These are phyloP conservation scores for Leptinotarsa lineolata DNA, from an alignment of 1,140 invertebrate species.

Conservation along the genomic window DNA sequence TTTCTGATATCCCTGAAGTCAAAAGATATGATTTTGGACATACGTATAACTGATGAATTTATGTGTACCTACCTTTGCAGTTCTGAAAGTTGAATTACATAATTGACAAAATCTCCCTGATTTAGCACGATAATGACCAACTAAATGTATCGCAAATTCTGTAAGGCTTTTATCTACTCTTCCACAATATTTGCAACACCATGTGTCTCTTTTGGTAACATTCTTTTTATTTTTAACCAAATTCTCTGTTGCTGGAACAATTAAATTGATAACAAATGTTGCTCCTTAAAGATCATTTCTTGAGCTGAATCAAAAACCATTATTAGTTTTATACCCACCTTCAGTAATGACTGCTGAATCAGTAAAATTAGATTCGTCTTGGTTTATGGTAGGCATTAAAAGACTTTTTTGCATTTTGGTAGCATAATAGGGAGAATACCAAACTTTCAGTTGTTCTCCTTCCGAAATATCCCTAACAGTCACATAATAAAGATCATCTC, in stretches of 20 bases:
- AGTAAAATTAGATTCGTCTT: neutral
- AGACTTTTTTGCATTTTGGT: conserved; percentile 55
- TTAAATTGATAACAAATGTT: neutral
- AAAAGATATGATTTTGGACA: neutral
- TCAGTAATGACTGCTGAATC: neutral
- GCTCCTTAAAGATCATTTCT: neutral
- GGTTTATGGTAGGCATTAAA: conserved; percentile 20
- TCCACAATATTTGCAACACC: conserved; percentile 56
- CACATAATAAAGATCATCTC: conserved; percentile 65
- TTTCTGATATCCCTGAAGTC: conserved; percentile 30
- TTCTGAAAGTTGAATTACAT: conserved; percentile 46
- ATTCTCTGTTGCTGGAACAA: conserved; percentile 33
- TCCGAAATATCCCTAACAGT: conserved; percentile 60
- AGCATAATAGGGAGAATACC: conserved; percentile 63
- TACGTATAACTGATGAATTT: no score
- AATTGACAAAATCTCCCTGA: conserved; percentile 45
- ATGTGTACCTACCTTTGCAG: conserved; percentile 40
- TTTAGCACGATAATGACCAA: conserved; percentile 49
- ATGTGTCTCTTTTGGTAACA: conserved; percentile 46
- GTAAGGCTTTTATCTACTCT: conserved; percentile 46
- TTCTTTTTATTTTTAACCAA: conserved; percentile 51
- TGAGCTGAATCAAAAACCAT: neutral
- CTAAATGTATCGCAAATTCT: conserved; percentile 52
- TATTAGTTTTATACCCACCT: conserved; percentile 2
- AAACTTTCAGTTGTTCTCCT: conserved; percentile 65